phyloP scores from a whole-genome alignment of 2,888 invertebrate genomes.

The Cephus pulcher region DNA sequence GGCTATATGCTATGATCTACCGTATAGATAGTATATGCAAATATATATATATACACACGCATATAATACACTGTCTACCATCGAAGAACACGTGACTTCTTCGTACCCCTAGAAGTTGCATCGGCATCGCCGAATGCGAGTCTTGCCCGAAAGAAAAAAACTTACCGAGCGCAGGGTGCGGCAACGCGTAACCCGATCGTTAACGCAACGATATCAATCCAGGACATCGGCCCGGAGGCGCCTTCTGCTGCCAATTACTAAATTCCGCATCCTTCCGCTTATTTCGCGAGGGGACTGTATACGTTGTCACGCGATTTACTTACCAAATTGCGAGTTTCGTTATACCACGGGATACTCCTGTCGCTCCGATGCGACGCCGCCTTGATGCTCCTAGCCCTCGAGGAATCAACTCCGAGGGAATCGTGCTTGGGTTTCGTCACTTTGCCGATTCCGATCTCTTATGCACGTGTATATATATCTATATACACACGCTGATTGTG shows the following conservation, averaged over 20 bases:
- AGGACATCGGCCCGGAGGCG: conserved; percentile 49
- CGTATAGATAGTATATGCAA: neutral
- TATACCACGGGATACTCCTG: neutral
- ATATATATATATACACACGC: no score
- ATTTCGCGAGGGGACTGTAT: conserved; percentile 28
- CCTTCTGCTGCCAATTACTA: conserved; percentile 57
- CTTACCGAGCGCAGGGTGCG: neutral
- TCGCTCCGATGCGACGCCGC: neutral
- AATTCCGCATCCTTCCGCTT: conserved; percentile 43
- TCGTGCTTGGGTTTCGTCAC: neutral
- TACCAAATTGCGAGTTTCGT: conserved; percentile 41
- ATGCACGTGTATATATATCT: neutral
- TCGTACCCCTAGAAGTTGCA: neutral
- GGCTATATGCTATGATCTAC: neutral
- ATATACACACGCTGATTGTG: neutral
- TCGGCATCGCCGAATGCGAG: neutral
- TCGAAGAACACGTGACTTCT: neutral
- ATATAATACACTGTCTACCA: neutral
- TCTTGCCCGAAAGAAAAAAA: neutral
- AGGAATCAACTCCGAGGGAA: neutral
- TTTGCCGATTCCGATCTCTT: neutral
- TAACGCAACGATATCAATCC: conserved; percentile 53
- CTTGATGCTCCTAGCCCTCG: neutral
- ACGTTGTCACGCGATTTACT: conserved; percentile 50
- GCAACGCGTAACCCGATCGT: conserved; percentile 35